These are phyloP conservation scores for Psittacara wagleri DNA, from an alignment of 2,113 vertebrate genomes.

Conservation along the genomic window DNA sequence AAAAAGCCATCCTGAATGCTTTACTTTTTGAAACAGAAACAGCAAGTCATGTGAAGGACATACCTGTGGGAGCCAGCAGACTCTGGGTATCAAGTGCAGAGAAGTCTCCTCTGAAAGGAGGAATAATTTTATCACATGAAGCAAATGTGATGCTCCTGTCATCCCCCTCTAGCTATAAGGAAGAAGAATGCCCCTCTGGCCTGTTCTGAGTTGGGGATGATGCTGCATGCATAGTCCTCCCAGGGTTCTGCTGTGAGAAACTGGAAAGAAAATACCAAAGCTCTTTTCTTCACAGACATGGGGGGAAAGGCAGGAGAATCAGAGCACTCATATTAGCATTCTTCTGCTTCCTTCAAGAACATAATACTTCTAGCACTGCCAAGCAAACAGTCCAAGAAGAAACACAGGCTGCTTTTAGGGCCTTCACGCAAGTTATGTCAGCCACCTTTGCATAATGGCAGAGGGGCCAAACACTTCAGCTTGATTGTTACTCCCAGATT, in stretches of 20 bases:
- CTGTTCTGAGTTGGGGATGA: neutral
- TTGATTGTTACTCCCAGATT: neutral
- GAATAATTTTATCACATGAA: fast-evolving
- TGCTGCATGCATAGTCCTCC: fast-evolving
- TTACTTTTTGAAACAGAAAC: neutral
- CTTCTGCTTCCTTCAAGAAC: neutral
- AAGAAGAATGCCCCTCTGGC: neutral
- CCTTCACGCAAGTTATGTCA: neutral
- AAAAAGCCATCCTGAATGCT: neutral
- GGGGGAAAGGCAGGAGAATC: neutral
- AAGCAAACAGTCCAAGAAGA: neutral
- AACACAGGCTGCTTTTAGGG: neutral
- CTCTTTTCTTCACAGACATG: neutral
- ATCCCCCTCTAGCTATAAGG: neutral
- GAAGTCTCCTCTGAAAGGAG: neutral
- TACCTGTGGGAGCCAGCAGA: neutral
- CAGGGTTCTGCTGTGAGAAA: neutral
- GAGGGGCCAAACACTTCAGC: neutral
- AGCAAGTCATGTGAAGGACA: neutral
- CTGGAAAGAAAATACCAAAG: neutral
- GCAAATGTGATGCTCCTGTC: neutral
- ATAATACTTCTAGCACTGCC: neutral
- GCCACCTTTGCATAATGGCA: neutral
- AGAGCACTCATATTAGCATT: neutral
- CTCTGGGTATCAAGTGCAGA: neutral